Evolutionary conservation across 23 tunicate species (phyloP), one percentile per base, ranked within the genome.

Genomic region (Halocynthia roretzi): DNA sequence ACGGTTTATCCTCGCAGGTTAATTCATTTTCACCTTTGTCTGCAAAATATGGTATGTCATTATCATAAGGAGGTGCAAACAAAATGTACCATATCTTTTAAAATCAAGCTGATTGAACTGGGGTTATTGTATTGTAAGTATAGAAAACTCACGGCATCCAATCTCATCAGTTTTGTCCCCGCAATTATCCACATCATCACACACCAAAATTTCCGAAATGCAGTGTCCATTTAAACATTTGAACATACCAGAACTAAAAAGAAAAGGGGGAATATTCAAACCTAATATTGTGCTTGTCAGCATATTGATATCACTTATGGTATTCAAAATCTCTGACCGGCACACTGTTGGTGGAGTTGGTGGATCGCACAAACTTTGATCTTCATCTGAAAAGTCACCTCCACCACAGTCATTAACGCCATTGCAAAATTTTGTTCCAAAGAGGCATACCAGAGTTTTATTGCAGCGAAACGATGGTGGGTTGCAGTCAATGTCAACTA

Each of bases 1-100:
- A 90, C 0, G 97, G 97, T 7, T 62, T 80, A 48, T 80, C 55
- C 7, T 58, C 83, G 53, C 97, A 90, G 6, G 90, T 85, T 40
- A 68, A 62, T 58, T 77, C 83, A 21, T 88, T 90, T 53, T 90
- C 88, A 19, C 96, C 96, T 75, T 83, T 89, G 75, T 83, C 96
- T 89, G 84, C 56, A 81, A 81, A 5, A 31, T 0, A 31, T 31
- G 44, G 44, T 31, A 31, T 31, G 44, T 31, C 44, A 31, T 31
- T 31, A 31, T 31, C 44, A 31, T 31, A 4, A 31, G 44, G 1
- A 31, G 44, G 44, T 31, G 44, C 44, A 31, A 31, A 31, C 44
- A 31, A 31, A 31, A 31, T 31, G 44, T 31, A 31, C 44, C 44
- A 31, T 31, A 31, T 31, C 44, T 31, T 31, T 1, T 31, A 31